Evolutionary conservation across 1,140 invertebrate genomes (phyloP).

Genomic region (Meteorus sp.): DNA sequence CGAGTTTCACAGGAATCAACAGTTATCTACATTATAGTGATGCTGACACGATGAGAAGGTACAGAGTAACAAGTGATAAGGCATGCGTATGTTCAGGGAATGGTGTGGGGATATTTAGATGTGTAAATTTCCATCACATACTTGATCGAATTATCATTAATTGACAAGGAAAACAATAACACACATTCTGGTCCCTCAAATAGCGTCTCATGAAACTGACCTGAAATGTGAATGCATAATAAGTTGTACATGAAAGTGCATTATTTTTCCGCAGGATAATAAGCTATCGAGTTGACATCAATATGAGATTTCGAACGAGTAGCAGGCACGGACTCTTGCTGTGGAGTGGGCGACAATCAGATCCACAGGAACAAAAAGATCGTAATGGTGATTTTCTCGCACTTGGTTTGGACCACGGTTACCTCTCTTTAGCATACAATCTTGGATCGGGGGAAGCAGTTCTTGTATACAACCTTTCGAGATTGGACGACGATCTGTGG

Average conservation of each 20-base stretch:
- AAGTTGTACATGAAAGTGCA: no score
- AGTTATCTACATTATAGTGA: constrained; percentile 79
- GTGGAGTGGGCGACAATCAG: constrained; percentile 80
- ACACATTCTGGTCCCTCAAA: no score
- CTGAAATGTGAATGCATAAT: no score
- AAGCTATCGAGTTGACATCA: constrained; percentile 78
- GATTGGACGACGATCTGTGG: constrained; percentile 90
- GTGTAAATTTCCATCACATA: neutral
- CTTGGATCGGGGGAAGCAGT: constrained; percentile 77
- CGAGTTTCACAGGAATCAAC: constrained; percentile 73
- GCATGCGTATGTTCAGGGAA: no score
- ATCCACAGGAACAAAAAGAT: constrained; percentile 58
- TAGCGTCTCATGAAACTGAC: no score
- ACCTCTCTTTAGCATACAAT: constrained; percentile 71
- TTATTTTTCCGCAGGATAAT: constrained; percentile 71
- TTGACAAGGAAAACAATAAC: neutral
- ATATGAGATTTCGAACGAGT: constrained; percentile 73
- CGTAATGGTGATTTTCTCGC: constrained; percentile 78
- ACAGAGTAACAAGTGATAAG: no score
- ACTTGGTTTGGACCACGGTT: constrained; percentile 79
- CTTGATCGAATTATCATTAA: no score
- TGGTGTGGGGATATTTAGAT: no score
- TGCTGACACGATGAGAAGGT: constrained; percentile 72
- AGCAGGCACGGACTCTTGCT: constrained; percentile 78
- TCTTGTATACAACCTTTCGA: constrained; percentile 83